Base-by-base conservation (phyloP, 1,140 invertebrate species). In the Temnothorax longispinosus region DNA sequence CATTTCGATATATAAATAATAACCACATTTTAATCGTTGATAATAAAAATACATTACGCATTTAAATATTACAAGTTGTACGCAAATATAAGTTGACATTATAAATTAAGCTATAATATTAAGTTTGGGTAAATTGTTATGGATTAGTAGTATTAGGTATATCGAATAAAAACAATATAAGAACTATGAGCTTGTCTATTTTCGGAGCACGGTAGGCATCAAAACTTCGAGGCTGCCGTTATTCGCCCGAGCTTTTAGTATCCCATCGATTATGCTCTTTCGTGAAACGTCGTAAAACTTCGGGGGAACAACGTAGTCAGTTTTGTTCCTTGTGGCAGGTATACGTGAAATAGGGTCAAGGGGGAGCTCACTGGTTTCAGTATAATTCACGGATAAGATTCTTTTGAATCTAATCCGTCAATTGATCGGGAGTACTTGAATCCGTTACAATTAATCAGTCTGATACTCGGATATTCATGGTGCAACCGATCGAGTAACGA, bases 211-310 rank as follows among this genome's bases (percentile, higher is more conserved):
- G 27, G 4, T 74, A 74, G 52, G 52, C 67, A 82, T 82, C 27
- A 69, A 50, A 82, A 84, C 41, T 75, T 84, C 69, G 35, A 81
- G 64, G 77, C 62, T 71, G 54, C 54, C 38, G 78, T 81, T 81
- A 71, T 21, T 47, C 65, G 38, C 41, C 54, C 80, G 80, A 60
- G 54, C 80, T 84, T 84, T 84, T 75, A 84, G 80, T 75, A 60
- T 74, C 54, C 54, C 80, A 90, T 90, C 88, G 89, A 90, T 90
- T 85, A 82, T 69, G 75, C 69, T 38, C 69, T 50, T 75, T 90
- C 86, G 88, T 88, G 86, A 60, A 54, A 74, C 89, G 78, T 90
- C 89, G 89, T 90, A 81, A 88, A 88, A 88, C 67, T 90, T 90
- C 80, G 88, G 85, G 35, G 54, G 58, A 52, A 87, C 87, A 86